Evolutionary conservation across 2,797 vertebrate species (phyloP).

Genomic region (Smutsia gigantea): DNA sequence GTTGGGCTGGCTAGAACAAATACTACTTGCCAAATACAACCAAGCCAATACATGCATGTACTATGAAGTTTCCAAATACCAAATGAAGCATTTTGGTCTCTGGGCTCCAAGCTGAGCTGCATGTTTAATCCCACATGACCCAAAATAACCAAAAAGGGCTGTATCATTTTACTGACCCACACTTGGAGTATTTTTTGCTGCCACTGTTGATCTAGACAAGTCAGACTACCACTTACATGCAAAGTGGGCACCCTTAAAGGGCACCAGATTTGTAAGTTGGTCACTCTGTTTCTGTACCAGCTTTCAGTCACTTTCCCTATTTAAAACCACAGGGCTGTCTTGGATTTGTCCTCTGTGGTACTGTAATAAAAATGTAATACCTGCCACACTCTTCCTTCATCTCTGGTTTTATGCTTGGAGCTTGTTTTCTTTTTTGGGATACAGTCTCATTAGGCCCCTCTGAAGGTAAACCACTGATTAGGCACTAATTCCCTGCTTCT

Average conservation of each 20-base stretch:
- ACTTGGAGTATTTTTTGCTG: background rate
- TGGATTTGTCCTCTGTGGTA: background rate
- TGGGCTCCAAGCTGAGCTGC: background rate
- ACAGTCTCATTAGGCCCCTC: background rate
- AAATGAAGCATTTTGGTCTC: conserved; percentile 47
- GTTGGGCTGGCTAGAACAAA: background rate
- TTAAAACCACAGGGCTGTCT: background rate
- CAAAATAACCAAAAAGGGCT: conserved; percentile 25
- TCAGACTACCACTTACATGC: background rate
- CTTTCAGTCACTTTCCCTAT: background rate
- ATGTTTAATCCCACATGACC: conserved; percentile 37
- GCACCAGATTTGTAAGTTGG: background rate
- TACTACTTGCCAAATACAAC: conserved; percentile 44
- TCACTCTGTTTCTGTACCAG: background rate
- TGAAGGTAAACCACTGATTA: conserved; percentile 30
- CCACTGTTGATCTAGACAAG: background rate
- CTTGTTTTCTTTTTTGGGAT: background rate
- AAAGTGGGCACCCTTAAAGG: background rate
- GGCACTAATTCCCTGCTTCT: conserved; percentile 54
- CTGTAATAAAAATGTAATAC: background rate
- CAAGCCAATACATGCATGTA: conserved; percentile 22
- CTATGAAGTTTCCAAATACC: conserved; percentile 47
- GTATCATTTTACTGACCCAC: background rate
- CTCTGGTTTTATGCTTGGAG: background rate
- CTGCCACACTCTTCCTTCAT: background rate